A percentile compares a stretch with the other conserved stretches of the same genome.
Evolutionary conservation across 2,113 vertebrate genomes (phyloP).

Genomic region (Montifringilla adamsi): DNA sequence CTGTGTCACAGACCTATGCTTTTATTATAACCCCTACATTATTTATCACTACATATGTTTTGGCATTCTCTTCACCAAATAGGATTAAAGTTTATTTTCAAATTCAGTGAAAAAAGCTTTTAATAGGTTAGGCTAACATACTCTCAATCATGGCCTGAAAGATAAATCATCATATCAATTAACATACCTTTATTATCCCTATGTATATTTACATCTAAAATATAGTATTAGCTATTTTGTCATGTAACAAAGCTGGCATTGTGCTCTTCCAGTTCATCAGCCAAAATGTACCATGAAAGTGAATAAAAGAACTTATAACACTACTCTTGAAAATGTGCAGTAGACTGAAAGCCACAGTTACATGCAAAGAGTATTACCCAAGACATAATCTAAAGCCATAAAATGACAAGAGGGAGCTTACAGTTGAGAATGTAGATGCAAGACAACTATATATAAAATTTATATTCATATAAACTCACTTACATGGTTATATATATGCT

Average conservation of each 20-base stretch:
- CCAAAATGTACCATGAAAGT: neutral
- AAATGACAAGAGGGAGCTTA: neutral
- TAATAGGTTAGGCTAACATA: neutral
- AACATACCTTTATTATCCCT: neutral
- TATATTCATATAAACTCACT: neutral
- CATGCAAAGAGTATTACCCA: neutral
- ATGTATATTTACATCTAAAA: neutral
- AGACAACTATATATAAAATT: neutral
- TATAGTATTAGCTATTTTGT: neutral
- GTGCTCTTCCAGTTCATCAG: neutral
- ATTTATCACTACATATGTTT: neutral
- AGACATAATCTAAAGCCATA: neutral
- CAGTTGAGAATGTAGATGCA: neutral
- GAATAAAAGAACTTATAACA: neutral
- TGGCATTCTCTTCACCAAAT: neutral
- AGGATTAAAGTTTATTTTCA: neutral
- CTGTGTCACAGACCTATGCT: neutral
- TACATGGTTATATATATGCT: neutral
- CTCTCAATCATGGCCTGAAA: neutral
- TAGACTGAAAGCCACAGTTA: neutral
- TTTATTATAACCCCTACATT: neutral
- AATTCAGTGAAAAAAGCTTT: neutral
- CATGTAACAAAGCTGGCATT: neutral
- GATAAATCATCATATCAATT: neutral
- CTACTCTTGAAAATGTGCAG: neutral